phyloP scores from a whole-genome alignment of 2,888 invertebrate genomes.

The Sialis fuliginosa region DNA sequence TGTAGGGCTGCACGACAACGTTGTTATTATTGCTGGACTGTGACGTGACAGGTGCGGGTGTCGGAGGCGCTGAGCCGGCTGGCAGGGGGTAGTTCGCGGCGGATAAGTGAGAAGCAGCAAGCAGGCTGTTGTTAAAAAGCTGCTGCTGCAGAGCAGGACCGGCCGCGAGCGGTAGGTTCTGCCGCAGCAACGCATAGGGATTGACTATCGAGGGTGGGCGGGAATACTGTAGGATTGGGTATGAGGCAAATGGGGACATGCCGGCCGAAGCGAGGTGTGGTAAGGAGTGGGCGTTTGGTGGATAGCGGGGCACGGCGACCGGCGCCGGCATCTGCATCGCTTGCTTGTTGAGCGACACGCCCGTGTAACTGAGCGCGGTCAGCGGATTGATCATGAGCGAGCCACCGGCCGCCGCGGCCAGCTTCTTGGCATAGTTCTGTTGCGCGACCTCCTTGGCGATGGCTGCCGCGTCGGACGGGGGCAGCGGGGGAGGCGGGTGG shows the following conservation, averaged over 20 bases:
- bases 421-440: conserved; percentile 62
- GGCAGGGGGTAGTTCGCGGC: conserved; percentile 33
- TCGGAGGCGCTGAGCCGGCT: conserved; percentile 31
- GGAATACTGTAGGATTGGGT: conserved; percentile 10
- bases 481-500: conserved; percentile 13
- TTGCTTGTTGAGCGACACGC: conserved; percentile 50
- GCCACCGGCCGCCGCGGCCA: conserved; percentile 28
- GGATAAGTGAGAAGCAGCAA: conserved; percentile 22
- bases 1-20: conserved; percentile 63
- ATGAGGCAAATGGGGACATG: conserved; percentile 18
- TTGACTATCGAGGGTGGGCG: conserved; percentile 7
- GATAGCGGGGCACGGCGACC: conserved; percentile 13
- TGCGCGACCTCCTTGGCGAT: conserved; percentile 68
- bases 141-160: conserved; percentile 30
- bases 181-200: conserved; percentile 15
- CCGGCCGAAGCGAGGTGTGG: conserved; percentile 19
- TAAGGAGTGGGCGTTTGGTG: conserved; percentile 15
- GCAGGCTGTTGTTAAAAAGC: conserved; percentile 16
- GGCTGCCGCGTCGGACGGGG: conserved; percentile 38
- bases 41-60: conserved; percentile 26
- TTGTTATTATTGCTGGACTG: conserved; percentile 27
- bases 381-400: conserved; percentile 18
- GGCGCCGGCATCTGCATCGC: conserved; percentile 19
- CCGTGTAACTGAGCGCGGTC: conserved; percentile 48
- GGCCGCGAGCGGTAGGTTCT: conserved; percentile 19